These are phyloP conservation scores for Nomada hirtipes DNA, from an alignment of 2,888 invertebrate genomes.

Conservation along the genomic window DNA sequence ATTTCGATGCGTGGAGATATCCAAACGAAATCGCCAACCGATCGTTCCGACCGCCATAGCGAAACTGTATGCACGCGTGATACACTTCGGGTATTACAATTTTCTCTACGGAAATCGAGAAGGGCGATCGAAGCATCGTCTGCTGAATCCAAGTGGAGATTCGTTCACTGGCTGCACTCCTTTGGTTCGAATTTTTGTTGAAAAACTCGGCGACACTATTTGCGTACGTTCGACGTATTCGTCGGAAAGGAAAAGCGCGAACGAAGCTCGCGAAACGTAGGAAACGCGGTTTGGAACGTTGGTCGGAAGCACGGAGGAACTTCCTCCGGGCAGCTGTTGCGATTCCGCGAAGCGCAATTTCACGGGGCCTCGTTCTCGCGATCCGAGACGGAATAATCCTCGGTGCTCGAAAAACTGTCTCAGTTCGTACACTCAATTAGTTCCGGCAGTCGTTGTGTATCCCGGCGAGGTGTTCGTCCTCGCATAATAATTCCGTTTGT, in stretches of 20 bases:
- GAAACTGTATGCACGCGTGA: background rate
- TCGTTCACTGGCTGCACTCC: no score
- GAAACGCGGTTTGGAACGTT: background rate
- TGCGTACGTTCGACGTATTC: no score
- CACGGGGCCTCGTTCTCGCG: conserved; percentile 48
- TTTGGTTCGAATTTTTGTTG: no score
- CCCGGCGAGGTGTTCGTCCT: conserved; percentile 67
- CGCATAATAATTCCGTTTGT: conserved; percentile 76
- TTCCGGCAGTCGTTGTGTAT: conserved; percentile 59
- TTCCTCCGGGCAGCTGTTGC: background rate
- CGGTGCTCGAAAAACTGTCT: conserved; percentile 57
- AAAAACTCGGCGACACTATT: no score
- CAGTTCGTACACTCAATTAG: conserved; percentile 66
- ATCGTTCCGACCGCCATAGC: background rate
- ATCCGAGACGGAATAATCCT: conserved; percentile 31
- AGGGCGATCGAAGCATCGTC: background rate
- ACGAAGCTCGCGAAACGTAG: no score
- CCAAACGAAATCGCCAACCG: conserved; percentile 28
- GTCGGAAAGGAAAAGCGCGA: no score
- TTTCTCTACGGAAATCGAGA: background rate
- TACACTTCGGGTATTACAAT: background rate
- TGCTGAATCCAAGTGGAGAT: no score
- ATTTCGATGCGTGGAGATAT: conserved; percentile 46
- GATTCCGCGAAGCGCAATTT: conserved; percentile 39
- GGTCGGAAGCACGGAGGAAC: conserved; percentile 4